A percentile compares a stretch with the other conserved stretches of the same genome.
Conservation (phyloP, 1,140 invertebrate species). For the Ylistrum balloti region DNA sequence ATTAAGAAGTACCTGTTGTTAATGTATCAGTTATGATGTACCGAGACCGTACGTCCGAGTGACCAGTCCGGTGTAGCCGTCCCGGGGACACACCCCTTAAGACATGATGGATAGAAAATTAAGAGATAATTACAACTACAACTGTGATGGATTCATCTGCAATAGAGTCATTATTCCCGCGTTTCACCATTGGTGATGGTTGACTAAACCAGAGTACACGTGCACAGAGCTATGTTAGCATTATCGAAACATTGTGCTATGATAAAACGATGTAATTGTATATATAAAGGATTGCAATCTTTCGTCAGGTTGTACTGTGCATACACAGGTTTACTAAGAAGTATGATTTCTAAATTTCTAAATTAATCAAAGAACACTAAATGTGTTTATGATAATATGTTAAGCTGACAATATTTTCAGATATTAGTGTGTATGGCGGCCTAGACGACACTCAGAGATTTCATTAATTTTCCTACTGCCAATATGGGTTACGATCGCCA, state of each 20-base stretch:
- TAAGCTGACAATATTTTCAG: not conserved
- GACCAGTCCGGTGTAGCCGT: not conserved
- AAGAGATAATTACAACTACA: conserved; percentile 29
- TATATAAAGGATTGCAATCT: too few relatives aligned
- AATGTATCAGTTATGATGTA: too few relatives aligned
- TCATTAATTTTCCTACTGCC: conserved; percentile 7
- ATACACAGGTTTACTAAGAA: too few relatives aligned
- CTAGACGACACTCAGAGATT: not conserved
- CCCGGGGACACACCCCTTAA: conserved; percentile 6
- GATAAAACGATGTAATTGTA: too few relatives aligned
- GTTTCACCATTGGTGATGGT: conserved; percentile 14
- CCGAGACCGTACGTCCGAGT: too few relatives aligned
- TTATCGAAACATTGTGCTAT: too few relatives aligned
- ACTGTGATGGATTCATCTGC: conserved; percentile 32
- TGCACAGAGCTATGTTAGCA: not conserved
- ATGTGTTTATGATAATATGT: not conserved
- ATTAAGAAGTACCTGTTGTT: too few relatives aligned
- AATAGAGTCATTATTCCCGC: conserved; percentile 10
- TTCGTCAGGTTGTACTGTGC: too few relatives aligned
- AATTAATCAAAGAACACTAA: not conserved
- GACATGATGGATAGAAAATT: conserved; percentile 35
- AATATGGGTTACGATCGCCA: conserved; percentile 20
- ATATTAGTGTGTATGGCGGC: not conserved
- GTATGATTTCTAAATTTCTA: not conserved
- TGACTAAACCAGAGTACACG: not conserved